A percentile compares a stretch with the other conserved stretches of the same genome.
phyloP scores from a whole-genome alignment of 2,797 vertebrate genomes.

The Acrossocheilus wenchowensis region DNA sequence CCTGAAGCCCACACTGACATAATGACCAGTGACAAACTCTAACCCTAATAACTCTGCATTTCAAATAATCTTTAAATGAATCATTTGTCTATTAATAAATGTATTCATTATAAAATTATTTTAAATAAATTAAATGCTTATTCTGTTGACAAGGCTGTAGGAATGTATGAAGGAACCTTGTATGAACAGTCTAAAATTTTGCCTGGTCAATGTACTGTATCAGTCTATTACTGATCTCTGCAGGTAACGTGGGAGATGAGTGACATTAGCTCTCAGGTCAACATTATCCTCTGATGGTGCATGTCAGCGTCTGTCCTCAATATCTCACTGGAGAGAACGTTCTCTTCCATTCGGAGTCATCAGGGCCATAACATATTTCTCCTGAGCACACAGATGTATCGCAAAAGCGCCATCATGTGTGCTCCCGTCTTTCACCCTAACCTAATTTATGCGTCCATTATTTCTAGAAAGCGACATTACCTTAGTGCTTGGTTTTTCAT shows the following conservation, averaged over 20 bases:
- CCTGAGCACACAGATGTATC: slow-evolving; percentile 67
- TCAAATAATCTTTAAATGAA: neutral
- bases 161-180: neutral
- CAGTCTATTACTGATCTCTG: neutral
- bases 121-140: neutral
- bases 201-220: neutral
- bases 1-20: neutral
- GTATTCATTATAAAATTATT: neutral
- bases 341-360: slow-evolving; percentile 62
- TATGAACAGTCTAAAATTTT: neutral
- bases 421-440: slow-evolving; percentile 64
- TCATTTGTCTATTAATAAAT: neutral
- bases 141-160: neutral
- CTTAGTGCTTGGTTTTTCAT: slow-evolving; percentile 58
- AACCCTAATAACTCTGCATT: neutral
- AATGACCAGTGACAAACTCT: slow-evolving; percentile 22
- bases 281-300: neutral
- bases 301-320: slow-evolving; percentile 15
- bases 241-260: neutral
- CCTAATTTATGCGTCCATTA: slow-evolving; percentile 71
- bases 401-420: slow-evolving; percentile 76
- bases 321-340: slow-evolving; percentile 14
- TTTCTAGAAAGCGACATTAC: slow-evolving; percentile 68
- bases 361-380: slow-evolving; percentile 71
- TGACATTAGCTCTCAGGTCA: slow-evolving; percentile 17